phyloP scores from a whole-genome alignment of 92 coral and sea anemone species.

The Heteractis magnifica region DNA sequence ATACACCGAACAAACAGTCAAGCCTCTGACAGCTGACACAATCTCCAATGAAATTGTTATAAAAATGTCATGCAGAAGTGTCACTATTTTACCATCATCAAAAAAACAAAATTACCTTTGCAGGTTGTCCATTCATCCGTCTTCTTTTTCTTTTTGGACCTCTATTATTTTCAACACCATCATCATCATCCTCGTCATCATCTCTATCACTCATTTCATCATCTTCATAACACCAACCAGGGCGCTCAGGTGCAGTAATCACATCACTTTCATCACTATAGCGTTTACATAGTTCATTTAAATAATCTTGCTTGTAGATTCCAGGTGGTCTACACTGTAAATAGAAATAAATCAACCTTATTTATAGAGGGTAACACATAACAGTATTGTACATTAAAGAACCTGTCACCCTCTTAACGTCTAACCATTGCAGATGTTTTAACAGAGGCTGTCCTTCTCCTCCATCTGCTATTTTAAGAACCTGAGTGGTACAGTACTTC shows the following conservation, averaged over 20 bases:
- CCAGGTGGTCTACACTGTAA: conserved; percentile 86
- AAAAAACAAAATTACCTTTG: neutral
- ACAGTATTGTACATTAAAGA: too few relatives aligned
- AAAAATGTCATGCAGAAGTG: too few relatives aligned
- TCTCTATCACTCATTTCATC: conserved; percentile 77
- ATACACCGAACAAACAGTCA: too few relatives aligned
- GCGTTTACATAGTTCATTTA: conserved; percentile 73
- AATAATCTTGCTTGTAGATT: conserved; percentile 85
- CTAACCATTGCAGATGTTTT: too few relatives aligned
- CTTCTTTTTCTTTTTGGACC: conserved; percentile 70
- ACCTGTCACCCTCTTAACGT: too few relatives aligned
- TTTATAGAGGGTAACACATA: too few relatives aligned
- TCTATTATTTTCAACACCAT: conserved; percentile 41
- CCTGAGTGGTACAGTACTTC: too few relatives aligned
- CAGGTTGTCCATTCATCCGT: conserved; percentile 7
- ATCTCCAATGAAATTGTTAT: too few relatives aligned
- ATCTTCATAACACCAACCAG: conserved; percentile 95
- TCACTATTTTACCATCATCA: too few relatives aligned
- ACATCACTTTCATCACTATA: conserved; percentile 73
- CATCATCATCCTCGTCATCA: conserved; percentile 51
- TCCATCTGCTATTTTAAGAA: too few relatives aligned
- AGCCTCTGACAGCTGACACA: too few relatives aligned
- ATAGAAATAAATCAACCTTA: neutral
- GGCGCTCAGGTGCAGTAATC: conserved; percentile 71
- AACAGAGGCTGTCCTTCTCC: too few relatives aligned